Conservation (phyloP, 2,113 vertebrate genomes). For the Xiphophorus hellerii region DNA sequence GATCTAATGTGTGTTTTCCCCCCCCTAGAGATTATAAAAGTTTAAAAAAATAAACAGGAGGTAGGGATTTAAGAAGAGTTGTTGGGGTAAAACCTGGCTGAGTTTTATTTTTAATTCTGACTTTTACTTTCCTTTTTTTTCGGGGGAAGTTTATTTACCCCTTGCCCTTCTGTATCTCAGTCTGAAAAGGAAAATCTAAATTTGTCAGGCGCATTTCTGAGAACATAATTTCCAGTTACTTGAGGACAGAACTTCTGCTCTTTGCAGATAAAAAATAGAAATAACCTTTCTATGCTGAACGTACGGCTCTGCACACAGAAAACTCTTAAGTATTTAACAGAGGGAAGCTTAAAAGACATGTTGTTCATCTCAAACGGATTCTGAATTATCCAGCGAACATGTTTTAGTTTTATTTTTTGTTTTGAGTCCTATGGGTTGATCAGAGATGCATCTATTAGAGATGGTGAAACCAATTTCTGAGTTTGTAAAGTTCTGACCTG, state of each 20-base stretch:
- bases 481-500: no score
- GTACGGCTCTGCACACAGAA: background rate
- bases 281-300: background rate
- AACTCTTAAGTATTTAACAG: background rate
- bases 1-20: background rate
- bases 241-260: background rate
- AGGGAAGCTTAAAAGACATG: no score
- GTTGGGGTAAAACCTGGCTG: background rate
- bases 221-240: background rate
- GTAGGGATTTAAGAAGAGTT: background rate
- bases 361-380: background rate
- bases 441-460: no score
- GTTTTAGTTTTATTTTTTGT: no score
- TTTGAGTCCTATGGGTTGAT: no score
- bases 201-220: slow-evolving; percentile 7
- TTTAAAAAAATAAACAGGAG: no score
- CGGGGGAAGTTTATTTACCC: background rate
- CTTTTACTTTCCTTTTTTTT: background rate
- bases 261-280: background rate
- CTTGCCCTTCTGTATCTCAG: background rate
- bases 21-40: background rate
- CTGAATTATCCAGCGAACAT: no score
- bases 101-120: background rate
- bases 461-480: no score
- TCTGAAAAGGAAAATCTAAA: background rate